Evolutionary conservation across 2,797 vertebrate species (phyloP), one percentile per base, ranked within the genome.

Genomic region (Sebastes diaconus): DNA sequence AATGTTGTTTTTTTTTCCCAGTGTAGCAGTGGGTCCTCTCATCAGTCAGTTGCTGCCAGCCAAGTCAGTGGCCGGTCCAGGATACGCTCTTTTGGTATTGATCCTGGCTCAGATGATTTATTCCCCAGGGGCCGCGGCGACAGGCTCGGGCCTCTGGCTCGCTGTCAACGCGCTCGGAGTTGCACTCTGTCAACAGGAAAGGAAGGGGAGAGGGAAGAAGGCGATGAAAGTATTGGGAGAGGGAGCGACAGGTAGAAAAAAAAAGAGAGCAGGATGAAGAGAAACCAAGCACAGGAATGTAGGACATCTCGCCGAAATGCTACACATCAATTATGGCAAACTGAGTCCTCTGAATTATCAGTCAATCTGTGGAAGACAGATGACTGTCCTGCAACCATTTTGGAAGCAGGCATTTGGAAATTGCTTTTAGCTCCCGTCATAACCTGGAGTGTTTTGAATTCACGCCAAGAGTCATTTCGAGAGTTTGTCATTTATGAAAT

Each of bases 21-120:
- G n/a, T 78, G 75, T 75, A 50, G 73, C 74, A 78, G 39, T 36
- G 64, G 73, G 59, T 63, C 52, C 6, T 5, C 69, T 84, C 85
- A 91, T 90, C 84, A 87, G 87, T 93, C 87, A 87, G 74, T 50
- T 0, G 18, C 68, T 78, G 81, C 79, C 75, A 88, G 63, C 57
- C 32, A 63, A 89, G 78, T 76, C 72, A 29, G 75, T 82, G 75
- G 77, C 80, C 18, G 52, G 75, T 85, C 57, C 67, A 76, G 87
- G 50, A 88, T 87, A 83, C 52, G 52, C 86, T 76, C 83, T 76
- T 86, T 83, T 88, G 20, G 68, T 93, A 94, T 95, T 77, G 93
- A 95, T 95, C 81, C 50, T 61, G 67, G 73, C 82, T 87, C 57
- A 55, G 76, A 84, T 93, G 91, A 94, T 92, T 91, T 88, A 94